Base-by-base conservation (phyloP, 2,797 vertebrate species). In the Calcarius lapponicus region DNA sequence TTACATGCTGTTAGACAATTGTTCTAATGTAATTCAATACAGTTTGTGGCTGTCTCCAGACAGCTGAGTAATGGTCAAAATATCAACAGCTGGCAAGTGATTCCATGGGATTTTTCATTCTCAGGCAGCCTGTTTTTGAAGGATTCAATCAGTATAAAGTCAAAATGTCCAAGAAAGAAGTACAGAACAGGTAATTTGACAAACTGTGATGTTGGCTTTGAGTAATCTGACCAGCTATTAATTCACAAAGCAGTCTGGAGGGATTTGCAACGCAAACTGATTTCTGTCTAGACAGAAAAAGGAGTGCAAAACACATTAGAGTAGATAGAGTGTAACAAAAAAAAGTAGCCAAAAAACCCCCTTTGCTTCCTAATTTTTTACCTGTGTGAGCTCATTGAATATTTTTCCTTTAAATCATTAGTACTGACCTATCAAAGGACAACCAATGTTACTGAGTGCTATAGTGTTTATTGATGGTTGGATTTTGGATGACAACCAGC, bases 241-340 rank as follows among this genome's bases (percentile, higher is more conserved):
- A 97, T 95, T 98, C 96, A 97, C 93, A 97, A 96, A 98, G 93
- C 86, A 97, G 96, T 97, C 97, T 97, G 95, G 88, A 96, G 96
- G 97, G 96, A 97, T 97, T 96, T 97, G 96, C 95, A 97, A 97
- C 88, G 94, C 85, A 97, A 96, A 97, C 96, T 84, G 92, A 96
- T 96, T 98, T 97, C 96, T 96, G 98, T 98, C 98, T 98, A 98
- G 98, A 98, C 98, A 97, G 97, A 96, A 96, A 78, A 86, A 96
- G 96, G 97, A 97, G 97, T 97, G 97, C 83, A 97, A 97, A 98
- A 98, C 67, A 91, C 98, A 97, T 98, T 95, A 98, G 81, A 31
- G 94, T 84, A 88, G 96, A 97, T 42, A 89, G 78, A 97, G 90
- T 62, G 42, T 81, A 90, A 90, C 7, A 32, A 51, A 28, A 47